Percentiles rank a stretch among this genome's conserved stretches.
Evolutionary conservation across 2,113 vertebrate species (phyloP).

Genomic region (Hucho hucho): DNA sequence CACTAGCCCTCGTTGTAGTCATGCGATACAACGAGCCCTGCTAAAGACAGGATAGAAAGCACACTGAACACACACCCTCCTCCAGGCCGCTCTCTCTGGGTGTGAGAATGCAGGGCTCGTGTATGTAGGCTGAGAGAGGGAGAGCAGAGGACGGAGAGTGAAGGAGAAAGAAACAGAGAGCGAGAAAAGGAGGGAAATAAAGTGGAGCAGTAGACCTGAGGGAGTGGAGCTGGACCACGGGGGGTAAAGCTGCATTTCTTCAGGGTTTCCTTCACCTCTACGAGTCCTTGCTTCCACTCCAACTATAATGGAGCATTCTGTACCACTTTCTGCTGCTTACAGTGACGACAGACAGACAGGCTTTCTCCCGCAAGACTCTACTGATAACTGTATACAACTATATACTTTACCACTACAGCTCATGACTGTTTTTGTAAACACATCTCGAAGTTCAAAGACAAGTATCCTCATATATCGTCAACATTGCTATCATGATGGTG

Average conservation of each 20-base stretch:
- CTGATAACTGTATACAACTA: slow-evolving; percentile 21
- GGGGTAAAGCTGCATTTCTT: slow-evolving; percentile 31
- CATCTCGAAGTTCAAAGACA: not conserved
- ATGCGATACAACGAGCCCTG: no score
- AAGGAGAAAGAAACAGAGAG: not conserved
- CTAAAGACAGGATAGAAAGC: no score
- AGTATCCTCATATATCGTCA: not conserved
- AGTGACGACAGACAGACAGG: slow-evolving; percentile 7
- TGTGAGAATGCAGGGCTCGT: slow-evolving; percentile 28
- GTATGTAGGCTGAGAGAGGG: slow-evolving; percentile 10
- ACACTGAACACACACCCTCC: no score
- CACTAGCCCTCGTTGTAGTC: no score
- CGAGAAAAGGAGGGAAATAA: not conserved
- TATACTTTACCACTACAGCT: not conserved
- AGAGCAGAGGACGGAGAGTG: slow-evolving; percentile 3
- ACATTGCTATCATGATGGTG: not conserved
- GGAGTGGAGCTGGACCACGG: slow-evolving; percentile 11
- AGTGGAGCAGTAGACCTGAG: not conserved
- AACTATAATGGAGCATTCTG: not conserved
- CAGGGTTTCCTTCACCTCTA: slow-evolving; percentile 46
- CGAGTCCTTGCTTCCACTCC: slow-evolving; percentile 24
- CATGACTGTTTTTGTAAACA: not conserved
- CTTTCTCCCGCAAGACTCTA: not conserved
- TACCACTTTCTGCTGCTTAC: no score
- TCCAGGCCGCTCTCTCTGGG: not conserved